These are phyloP conservation scores for Teleiodes luculella DNA, from an alignment of 2,888 invertebrate genomes.

Conservation along the genomic window DNA sequence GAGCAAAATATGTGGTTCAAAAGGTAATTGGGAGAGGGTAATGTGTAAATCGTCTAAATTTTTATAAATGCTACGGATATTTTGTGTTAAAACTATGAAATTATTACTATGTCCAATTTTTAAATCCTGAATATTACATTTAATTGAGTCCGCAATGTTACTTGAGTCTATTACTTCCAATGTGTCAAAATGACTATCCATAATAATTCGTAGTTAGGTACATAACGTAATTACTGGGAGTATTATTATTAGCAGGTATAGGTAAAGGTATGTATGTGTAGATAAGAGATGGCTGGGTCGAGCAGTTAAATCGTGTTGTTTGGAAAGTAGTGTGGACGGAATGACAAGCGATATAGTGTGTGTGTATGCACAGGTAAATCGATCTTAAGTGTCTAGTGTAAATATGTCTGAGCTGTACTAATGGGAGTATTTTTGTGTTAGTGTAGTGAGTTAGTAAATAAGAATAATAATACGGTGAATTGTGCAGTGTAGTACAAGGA, in stretches of 20 bases:
- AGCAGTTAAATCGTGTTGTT: background rate
- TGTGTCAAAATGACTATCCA: slow-evolving; percentile 8
- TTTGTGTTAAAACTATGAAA: slow-evolving; percentile 18
- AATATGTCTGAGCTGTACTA: background rate
- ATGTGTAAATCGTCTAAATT: slow-evolving; percentile 21
- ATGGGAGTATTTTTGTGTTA: too few species aligned
- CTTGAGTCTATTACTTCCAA: slow-evolving; percentile 10
- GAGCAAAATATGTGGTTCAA: slow-evolving; percentile 20
- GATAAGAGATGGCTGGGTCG: too few species aligned
- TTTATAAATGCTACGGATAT: slow-evolving; percentile 22
- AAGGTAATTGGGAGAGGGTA: slow-evolving; percentile 12
- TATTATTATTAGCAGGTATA: background rate
- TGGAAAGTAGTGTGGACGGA: background rate
- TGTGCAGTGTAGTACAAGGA: too few species aligned
- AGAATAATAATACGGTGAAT: too few species aligned
- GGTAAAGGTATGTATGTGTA: background rate
- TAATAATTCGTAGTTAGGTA: background rate
- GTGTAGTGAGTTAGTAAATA: too few species aligned
- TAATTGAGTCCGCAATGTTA: slow-evolving; percentile 5
- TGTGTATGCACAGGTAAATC: background rate
- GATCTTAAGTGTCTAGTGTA: background rate
- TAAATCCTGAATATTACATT: slow-evolving; percentile 14
- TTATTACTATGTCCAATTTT: background rate
- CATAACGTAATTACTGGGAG: background rate
- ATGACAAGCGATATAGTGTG: background rate